phyloP scores from a whole-genome alignment of 2,113 vertebrate genomes.

The Atrichornis clamosus region DNA sequence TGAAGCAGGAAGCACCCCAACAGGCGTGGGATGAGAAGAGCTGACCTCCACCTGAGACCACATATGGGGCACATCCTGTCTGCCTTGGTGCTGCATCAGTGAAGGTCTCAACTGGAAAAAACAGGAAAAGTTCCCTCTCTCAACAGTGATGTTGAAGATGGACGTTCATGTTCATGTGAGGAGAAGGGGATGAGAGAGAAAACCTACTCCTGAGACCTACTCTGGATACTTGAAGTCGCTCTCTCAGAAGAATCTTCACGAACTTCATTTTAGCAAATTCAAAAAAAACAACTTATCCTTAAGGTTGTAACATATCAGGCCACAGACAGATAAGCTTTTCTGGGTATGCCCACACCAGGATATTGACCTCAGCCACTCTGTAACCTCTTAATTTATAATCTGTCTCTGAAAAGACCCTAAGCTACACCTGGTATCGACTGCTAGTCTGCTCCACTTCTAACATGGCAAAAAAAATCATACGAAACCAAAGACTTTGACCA shows the following conservation, averaged over 20 bases:
- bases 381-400: neutral
- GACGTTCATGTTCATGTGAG: neutral
- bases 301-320: neutral
- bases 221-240: neutral
- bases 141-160: neutral
- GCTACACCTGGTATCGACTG: neutral
- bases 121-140: neutral
- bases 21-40: neutral
- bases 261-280: neutral
- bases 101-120: neutral
- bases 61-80: neutral
- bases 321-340: neutral
- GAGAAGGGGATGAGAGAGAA: neutral
- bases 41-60: conserved; percentile 19
- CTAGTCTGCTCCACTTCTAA: neutral
- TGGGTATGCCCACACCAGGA: neutral
- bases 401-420: neutral
- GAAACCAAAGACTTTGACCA: neutral
- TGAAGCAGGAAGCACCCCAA: neutral
- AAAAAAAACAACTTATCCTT: neutral
- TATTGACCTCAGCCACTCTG: neutral
- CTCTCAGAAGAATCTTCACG: neutral
- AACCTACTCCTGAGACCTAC: neutral
- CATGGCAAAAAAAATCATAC: neutral
- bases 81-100: fast-evolving